Evolutionary conservation across 2,888 invertebrate species (phyloP), one percentile per base, ranked within the genome.

Genomic region (Drosophila anomalata): DNA sequence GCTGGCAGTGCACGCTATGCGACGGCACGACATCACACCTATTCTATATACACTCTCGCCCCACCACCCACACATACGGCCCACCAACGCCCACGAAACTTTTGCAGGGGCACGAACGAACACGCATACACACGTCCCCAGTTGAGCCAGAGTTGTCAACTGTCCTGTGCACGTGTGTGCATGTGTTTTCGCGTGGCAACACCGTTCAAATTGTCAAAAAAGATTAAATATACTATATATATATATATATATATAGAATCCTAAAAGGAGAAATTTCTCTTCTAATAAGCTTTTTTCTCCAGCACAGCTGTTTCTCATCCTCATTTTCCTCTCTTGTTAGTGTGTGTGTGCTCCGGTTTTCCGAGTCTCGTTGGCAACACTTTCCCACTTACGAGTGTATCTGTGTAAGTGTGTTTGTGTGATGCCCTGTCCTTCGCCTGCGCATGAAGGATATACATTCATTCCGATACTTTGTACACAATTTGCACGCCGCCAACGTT

Each of bases 401-500:
- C 29, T 12, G 17, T 56, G 51, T 42, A 1, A 17, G 51, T 66
- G 78, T 77, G 80, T 71, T 69, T 73, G 77, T 71, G 80, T 75
- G 41, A 41, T 83, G 76, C 78, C 76, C 77, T 81, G 76, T 83
- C 76, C 77, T 81, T 81, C 76, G 79, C 62, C 75, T 82, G 81
- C 80, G 81, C 78, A 76, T 82, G 78, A 78, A 44, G 44, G 44
- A 44, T 44, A 44, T 44, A 44, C 44, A 22, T 44, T 44, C 84
- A 84, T 82, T 82, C 77, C 82, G 84, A 81, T 81, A 79, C 81
- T 66, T 74, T 72, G 71, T 75, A 76, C 71, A 73, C 69, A 69
- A 53, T 57, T 60, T 74, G 73, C 77, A 76, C 69, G 59, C 67
- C 69, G 58, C 72, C 52, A 75, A 73, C 71, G 51, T 61, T 70